A percentile compares a stretch with the other conserved stretches of the same genome.
Evolutionary conservation across 2,113 vertebrate genomes (phyloP).

Genomic region (Hippoglossus stenolepis): DNA sequence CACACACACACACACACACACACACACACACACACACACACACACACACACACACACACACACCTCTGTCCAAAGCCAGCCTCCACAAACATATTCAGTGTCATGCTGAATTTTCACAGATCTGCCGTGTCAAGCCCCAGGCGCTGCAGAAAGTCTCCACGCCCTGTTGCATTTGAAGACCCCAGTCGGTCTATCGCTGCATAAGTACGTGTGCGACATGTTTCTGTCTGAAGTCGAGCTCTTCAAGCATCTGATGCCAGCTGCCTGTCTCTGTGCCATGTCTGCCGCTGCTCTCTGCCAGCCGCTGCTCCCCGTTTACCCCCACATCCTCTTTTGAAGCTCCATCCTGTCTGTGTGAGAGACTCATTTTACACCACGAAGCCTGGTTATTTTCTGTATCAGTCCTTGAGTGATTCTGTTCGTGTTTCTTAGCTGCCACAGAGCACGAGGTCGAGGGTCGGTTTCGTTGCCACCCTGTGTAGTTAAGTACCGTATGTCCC

Average conservation of each 20-base stretch:
- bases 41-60: conserved; percentile 2
- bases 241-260: conserved; percentile 42
- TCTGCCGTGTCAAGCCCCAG: conserved; percentile 44
- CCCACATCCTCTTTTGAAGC: conserved; percentile 31
- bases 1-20: conserved; percentile 20
- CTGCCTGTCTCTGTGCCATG: conserved; percentile 36
- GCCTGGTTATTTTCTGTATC: conserved; percentile 18
- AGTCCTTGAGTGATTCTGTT: conserved; percentile 23
- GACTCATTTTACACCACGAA: conserved; percentile 22
- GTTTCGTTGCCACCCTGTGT: conserved; percentile 5
- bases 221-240: conserved; percentile 57
- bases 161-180: conserved; percentile 56
- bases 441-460: not conserved
- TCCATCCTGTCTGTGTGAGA: conserved; percentile 18
- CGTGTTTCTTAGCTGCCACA: conserved; percentile 1
- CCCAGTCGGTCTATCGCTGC: conserved; percentile 45
- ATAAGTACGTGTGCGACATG: conserved; percentile 55
- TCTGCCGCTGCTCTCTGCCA: conserved; percentile 47
- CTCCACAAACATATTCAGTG: conserved; percentile 58
- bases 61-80: conserved; percentile 34
- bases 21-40: conserved; percentile 20
- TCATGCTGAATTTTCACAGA: conserved; percentile 66
- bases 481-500: not conserved
- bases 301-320: conserved; percentile 13
- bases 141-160: conserved; percentile 56